Conservation (phyloP, 2,113 vertebrate genomes). For the Agelaius tricolor region DNA sequence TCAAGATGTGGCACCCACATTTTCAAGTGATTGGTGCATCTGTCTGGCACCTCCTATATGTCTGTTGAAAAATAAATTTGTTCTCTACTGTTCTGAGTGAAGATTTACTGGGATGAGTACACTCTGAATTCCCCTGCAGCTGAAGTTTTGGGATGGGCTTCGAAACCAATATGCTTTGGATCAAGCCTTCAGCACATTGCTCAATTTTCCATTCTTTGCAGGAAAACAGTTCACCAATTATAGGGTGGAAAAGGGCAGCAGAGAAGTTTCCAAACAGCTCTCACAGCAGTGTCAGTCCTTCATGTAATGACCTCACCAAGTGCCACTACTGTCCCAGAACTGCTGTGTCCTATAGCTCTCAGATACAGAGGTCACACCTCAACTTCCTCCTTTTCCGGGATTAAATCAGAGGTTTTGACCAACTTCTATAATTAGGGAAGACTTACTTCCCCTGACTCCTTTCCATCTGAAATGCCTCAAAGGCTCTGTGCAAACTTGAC, state of each 20-base stretch:
- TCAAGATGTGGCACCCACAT: background rate
- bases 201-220: conserved; percentile 62
- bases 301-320: background rate
- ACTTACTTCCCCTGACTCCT: background rate
- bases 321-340: background rate
- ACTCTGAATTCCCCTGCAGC: conserved; percentile 6
- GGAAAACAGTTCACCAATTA: conserved; percentile 49
- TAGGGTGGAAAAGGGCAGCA: conserved; percentile 28
- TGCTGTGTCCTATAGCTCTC: background rate
- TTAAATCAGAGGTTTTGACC: background rate
- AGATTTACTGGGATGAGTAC: background rate
- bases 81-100: background rate
- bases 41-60: background rate
- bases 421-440: background rate
- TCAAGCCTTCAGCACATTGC: conserved; percentile 47
- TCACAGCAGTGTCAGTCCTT: background rate
- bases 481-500: background rate
- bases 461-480: background rate
- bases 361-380: background rate
- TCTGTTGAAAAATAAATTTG: background rate
- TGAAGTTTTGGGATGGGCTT: conserved; percentile 13
- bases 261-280: conserved; percentile 16
- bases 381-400: background rate
- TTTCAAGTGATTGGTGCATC: background rate
- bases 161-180: conserved; percentile 51